Base-by-base conservation (phyloP, 2,888 invertebrate genomes). In the Pollenia amentaria region DNA sequence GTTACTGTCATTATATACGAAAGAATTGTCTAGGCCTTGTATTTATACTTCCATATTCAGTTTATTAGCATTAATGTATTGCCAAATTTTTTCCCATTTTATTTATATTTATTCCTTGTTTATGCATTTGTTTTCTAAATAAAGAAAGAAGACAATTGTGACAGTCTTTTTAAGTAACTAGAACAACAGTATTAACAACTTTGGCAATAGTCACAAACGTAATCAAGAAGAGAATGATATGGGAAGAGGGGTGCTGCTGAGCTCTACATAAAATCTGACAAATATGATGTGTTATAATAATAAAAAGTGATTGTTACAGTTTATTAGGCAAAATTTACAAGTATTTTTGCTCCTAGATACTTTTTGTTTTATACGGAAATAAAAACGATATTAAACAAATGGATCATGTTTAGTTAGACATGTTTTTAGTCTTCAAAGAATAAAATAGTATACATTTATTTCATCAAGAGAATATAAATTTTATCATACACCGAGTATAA, bases 11-110 rank as follows among this genome's bases (percentile, higher is more conserved):
- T 29, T 29, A 29, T 29, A 6, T 0, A 29, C 6, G 0, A 6
- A 29, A 44, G 8, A 57, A 65, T 29, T 44, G 10, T 46, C 57
- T 46, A 72, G 18, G 16, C 11, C 2, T 21, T n/a, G 14, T 46
- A 11, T 29, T 57, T 29, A 44, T 14, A 40, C n/a, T 57, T 11
- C 16, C 29, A 38, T 29, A 6, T 48, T 29, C 73, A 65, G 40
- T 67, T 73, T 81, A 73, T 73, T 81, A 67, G 72, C 73, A 51
- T 57, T 81, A 73, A 81, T 81, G 57, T 81, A 48, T 73, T 72
- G 79, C 64, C 72, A 79, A 55, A 55, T 55, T 51, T 44, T 55
- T 55, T 55, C 21, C 3, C 18, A 7, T 53, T 40, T 65, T 65
- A 9, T 46, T 65, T 12, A 12, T 40, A 55, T 70, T 40, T 38